These are phyloP conservation scores for Drosophila yakuba DNA, from an alignment of 1,140 invertebrate species.

Conservation along the genomic window DNA sequence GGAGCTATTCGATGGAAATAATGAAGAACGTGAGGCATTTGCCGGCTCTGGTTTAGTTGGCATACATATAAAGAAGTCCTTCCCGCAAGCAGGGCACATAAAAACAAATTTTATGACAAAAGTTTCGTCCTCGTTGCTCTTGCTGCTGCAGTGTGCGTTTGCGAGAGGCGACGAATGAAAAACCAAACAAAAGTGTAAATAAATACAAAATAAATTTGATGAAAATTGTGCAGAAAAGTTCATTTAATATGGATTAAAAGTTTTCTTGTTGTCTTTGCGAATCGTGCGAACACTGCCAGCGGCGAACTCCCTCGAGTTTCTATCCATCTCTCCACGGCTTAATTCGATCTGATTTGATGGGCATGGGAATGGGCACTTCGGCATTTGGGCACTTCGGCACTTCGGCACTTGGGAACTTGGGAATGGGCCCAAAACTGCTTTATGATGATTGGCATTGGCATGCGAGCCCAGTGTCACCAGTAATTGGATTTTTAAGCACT, in stretches of 20 bases:
- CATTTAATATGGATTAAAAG: slow-evolving; percentile 77
- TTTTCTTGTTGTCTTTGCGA: slow-evolving; percentile 44
- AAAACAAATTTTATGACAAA: slow-evolving; percentile 77
- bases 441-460: slow-evolving; percentile 62
- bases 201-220: slow-evolving; percentile 76
- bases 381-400: too few relatives aligned
- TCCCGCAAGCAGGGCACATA: slow-evolving; percentile 51
- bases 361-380: slow-evolving; percentile 9
- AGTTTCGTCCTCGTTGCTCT: slow-evolving; percentile 62
- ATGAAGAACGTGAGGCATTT: slow-evolving; percentile 73
- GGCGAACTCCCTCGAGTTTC: slow-evolving; percentile 11
- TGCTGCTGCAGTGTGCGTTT: slow-evolving; percentile 27
- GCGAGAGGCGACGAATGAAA: slow-evolving; percentile 31
- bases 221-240: slow-evolving; percentile 71
- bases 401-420: slow-evolving; percentile 5
- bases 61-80: slow-evolving; percentile 44
- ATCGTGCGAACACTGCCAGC: slow-evolving; percentile 29
- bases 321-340: slow-evolving; percentile 34
- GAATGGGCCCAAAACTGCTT: slow-evolving; percentile 32
- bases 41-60: slow-evolving; percentile 55
- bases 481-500: slow-evolving; percentile 65
- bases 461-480: slow-evolving; percentile 33
- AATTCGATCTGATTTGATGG: slow-evolving; percentile 69
- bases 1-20: slow-evolving; percentile 66
- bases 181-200: slow-evolving; percentile 70